Base-by-base conservation (phyloP, 2,888 invertebrate genomes). In the Atethmia centrago region DNA sequence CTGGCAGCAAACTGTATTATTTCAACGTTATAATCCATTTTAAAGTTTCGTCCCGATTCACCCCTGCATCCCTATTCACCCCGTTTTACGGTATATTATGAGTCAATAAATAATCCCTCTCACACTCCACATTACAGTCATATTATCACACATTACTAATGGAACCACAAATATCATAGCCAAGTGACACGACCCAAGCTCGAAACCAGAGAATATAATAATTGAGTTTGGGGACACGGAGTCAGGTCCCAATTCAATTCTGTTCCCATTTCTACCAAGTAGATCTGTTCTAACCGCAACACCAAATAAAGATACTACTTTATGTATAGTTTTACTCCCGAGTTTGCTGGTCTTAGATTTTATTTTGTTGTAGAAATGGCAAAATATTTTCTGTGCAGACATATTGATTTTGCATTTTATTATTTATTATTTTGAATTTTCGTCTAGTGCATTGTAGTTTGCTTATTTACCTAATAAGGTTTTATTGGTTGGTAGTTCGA, bases 201-300 rank as follows among this genome's bases (percentile, higher is more conserved):
- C 40, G 58, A 7, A 19, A 58, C 42, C 55, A 64, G 63, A 77
- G 71, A 82, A 86, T 82, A 82, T 59, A 85, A 90, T 93, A 93
- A 93, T 93, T 89, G 89, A 90, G 88, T 92, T 92, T 88, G 89
- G 88, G 36, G 58, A 77, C 89, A 90, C 85, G 87, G 83, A 28
- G 84, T 74, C 84, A 84, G 77, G 86, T 79, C 85, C 87, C 90
- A 88, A 90, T 90, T 89, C 86, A 88, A 91, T 91, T 91, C 87
- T 71, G 63, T 78, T 71, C 77, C 83, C 83, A 86, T 88, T 88
- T 89, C 86, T 86, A 77, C 81, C 85, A 88, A 88, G 85, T 81
- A 84, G 85, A 88, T 88, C 85, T 85, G 80, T 80, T 78, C 67
- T 77, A 82, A 74, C 78, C 76, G 56, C 67, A 68, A 73, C 68